Evolutionary conservation across 2,113 vertebrate genomes (phyloP), one percentile per base, ranked within the genome.

Genomic region (Hymenochirus boettgeri): DNA sequence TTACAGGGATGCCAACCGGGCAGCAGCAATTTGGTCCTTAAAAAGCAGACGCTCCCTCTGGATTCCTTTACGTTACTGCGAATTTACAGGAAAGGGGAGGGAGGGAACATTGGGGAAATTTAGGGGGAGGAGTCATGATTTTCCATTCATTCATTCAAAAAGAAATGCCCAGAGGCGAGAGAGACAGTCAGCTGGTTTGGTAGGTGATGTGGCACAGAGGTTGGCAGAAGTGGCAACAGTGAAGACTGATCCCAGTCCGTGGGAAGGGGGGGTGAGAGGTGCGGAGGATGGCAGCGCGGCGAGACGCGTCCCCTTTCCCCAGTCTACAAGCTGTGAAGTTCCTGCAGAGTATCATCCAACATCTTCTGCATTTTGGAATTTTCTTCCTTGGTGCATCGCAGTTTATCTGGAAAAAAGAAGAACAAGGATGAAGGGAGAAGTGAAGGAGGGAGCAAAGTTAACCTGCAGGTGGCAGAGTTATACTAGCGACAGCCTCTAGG

Each of bases 341-440:
- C 95, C 26, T 91, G 87, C 88, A 97, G 83, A 71, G 95, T 97
- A 85, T 93, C 92, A 72, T 94, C 90, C 87, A 97, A 80, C 67
- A 91, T 95, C 50, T 89, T 81, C 75, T 95, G 89, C 22, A 95
- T 92, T 80, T 92, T 90, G 73, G 88, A 70, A 78, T 95, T 96
- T 65, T 92, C 91, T 39, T 92, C 90, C 84, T 89, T 93, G 88
- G 93, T 92, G 27, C 81, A 76, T 70, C 87, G 85, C 84, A 98
- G 86, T 70, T 91, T 86, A 76, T 95, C 95, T 98, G 85, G 66
- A 2, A 61, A 31, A 61, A 19, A 65, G 17, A 64, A 13, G 31
- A 24, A 45, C 7, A 76, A 29, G 70, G 4, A 29, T 76, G 69
- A 73, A 35, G 61, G 39, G 46, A 42, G 46, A 48, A 9, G 31